Evolutionary conservation across 35 echinoderm and acorn worm genomes (phyloP).

Genomic region (Strongylocentrotus purpuratus): DNA sequence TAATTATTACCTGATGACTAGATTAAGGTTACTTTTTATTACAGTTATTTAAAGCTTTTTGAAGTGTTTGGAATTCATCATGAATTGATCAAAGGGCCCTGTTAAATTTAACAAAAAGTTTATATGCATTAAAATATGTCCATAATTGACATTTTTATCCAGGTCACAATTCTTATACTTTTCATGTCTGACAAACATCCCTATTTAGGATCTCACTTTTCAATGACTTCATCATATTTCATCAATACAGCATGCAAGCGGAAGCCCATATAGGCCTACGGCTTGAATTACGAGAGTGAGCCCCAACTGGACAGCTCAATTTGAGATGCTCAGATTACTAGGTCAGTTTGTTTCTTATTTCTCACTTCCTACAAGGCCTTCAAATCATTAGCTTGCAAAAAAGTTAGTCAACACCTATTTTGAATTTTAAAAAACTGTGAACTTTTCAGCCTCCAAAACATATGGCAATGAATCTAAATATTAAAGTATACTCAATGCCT

Average conservation of each 20-base stretch:
- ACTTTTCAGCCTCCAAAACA: background rate
- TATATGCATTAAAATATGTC: too few relatives aligned
- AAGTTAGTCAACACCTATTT: background rate
- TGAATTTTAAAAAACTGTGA: background rate
- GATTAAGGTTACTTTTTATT: too few relatives aligned
- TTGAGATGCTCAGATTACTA: background rate
- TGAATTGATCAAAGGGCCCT: too few relatives aligned
- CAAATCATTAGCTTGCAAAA: background rate
- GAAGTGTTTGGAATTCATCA: too few relatives aligned
- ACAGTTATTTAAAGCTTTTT: too few relatives aligned
- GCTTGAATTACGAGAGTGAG: background rate
- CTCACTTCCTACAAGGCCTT: background rate
- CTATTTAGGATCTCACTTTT: background rate
- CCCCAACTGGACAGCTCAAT: background rate
- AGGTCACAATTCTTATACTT: background rate
- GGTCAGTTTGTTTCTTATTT: background rate
- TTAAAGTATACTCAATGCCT: background rate
- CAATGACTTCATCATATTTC: background rate
- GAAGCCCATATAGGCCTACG: too few relatives aligned
- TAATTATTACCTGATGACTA: too few relatives aligned
- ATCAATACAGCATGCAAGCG: background rate
- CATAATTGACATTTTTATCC: too few relatives aligned
- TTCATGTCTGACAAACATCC: background rate
- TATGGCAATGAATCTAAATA: background rate
- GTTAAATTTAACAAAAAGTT: too few relatives aligned